Evolutionary conservation across 2,888 invertebrate genomes (phyloP), one percentile per base, ranked within the genome.

Genomic region (Hypselothyrea guttata): DNA sequence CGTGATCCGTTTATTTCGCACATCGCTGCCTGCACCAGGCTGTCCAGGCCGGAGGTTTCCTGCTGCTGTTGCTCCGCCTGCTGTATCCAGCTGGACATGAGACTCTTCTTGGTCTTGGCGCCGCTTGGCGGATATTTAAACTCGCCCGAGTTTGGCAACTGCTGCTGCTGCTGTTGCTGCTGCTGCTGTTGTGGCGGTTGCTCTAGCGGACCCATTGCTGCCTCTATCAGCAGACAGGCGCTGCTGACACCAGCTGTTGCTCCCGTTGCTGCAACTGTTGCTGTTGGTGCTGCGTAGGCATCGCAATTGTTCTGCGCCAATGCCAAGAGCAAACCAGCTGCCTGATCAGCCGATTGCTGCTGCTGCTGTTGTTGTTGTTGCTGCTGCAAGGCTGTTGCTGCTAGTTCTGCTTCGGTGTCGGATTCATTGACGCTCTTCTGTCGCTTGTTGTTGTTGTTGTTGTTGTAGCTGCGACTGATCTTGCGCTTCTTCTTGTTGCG

Each of bases 31-130:
- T 71, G 75, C 15, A 82, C 81, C 1, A 84, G 61, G 31, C 82
- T 82, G 22, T 83, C 82, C 12, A 84, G 13, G 0, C 76, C 71
- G 1, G 78, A 76, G 2, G 54, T 40, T 11, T 53, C 34, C 11
- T 47, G 59, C 31, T 52, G 60, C 34, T 55, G 67, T 31, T 81
- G 79, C 41, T 86, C 87, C 2, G 94, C 94, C 83, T 96, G 95
- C 75, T 95, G 95, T 48, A 97, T 91, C 97, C 97, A 97, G 87
- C 96, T 97, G 65, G 95, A 96, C 92, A 97, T 96, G 86, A 97
- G 92, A 0, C 93, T 93, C 90, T 97, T 97, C 90, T 98, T 98
- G 0, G 97, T 97, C 91, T 97, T 97, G 0, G 90, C 86, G 11
- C 82, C 73, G 16, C 87, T 87, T 0, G 86, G 75, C 2, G 97